phyloP scores from a whole-genome alignment of 1,140 invertebrate genomes.

The Cydia amplana region DNA sequence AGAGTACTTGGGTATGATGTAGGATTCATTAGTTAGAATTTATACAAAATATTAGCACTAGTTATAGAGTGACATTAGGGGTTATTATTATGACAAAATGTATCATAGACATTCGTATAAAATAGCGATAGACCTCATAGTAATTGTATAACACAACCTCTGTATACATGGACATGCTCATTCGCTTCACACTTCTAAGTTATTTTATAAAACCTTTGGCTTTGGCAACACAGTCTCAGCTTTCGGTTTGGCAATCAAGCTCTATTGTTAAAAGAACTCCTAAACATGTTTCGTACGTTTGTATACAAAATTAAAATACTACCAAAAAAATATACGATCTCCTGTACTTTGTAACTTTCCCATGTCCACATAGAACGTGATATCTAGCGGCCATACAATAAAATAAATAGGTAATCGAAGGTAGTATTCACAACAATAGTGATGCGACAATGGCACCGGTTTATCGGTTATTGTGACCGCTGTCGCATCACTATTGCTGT shows the following conservation, averaged over 20 bases:
- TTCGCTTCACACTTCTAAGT: conserved; percentile 31
- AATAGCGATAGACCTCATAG: conserved; percentile 63
- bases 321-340: conserved; percentile 22
- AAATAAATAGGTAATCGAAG: conserved; percentile 28
- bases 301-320: conserved; percentile 19
- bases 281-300: conserved; percentile 7
- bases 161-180: conserved; percentile 50
- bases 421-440: conserved; percentile 21
- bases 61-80: conserved; percentile 67
- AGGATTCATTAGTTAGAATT: conserved; percentile 74
- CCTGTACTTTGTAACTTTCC: conserved; percentile 35
- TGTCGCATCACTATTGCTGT: conserved; percentile 41
- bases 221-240: conserved; percentile 39
- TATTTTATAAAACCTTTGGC: conserved; percentile 28
- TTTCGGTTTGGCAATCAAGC: conserved; percentile 23
- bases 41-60: conserved; percentile 74
- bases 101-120: conserved; percentile 66
- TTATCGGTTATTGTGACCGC: conserved; percentile 32
- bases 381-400: conserved; percentile 63
- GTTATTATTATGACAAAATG: conserved; percentile 55
- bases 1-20: conserved; percentile 68
- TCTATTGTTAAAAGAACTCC: neutral
- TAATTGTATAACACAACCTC: conserved; percentile 57
- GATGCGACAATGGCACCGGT: neutral
- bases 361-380: conserved; percentile 57